Conservation (phyloP, 2,888 invertebrate genomes). For the Apoda limacodes region DNA sequence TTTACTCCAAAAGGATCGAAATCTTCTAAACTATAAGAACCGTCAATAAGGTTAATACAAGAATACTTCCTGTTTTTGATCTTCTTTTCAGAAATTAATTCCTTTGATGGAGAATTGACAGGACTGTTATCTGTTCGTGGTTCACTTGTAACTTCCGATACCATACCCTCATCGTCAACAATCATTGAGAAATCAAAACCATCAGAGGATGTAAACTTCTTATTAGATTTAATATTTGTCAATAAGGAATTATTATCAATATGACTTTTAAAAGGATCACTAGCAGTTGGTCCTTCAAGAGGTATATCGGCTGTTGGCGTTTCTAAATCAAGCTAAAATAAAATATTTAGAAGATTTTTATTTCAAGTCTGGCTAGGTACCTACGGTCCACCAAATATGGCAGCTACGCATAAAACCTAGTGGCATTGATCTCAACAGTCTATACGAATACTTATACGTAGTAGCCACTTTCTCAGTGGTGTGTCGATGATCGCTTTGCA, state of each 20-base stretch:
- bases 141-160: constrained; percentile 30
- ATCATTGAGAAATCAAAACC: constrained; percentile 56
- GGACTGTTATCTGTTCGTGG: constrained; percentile 26
- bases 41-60: constrained; percentile 57
- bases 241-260: too few species aligned
- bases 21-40: constrained; percentile 51
- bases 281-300: constrained; percentile 35
- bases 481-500: too few species aligned
- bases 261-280: too few species aligned
- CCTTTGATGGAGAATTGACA: constrained; percentile 37
- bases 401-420: too few species aligned
- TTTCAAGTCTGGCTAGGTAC: too few species aligned
- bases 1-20: constrained; percentile 60
- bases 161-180: constrained; percentile 40
- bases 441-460: too few species aligned
- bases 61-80: constrained; percentile 29
- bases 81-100: constrained; percentile 19
- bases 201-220: constrained; percentile 40
- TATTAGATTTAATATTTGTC: constrained; percentile 33
- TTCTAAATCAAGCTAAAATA: constrained; percentile 54
- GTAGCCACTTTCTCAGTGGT: too few species aligned
- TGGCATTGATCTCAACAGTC: too few species aligned
- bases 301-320: constrained; percentile 62
- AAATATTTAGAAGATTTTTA: too few species aligned
- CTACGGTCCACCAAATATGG: too few species aligned